Base-by-base conservation (phyloP, 2,888 invertebrate genomes). In the Halictus quadricinctus region DNA sequence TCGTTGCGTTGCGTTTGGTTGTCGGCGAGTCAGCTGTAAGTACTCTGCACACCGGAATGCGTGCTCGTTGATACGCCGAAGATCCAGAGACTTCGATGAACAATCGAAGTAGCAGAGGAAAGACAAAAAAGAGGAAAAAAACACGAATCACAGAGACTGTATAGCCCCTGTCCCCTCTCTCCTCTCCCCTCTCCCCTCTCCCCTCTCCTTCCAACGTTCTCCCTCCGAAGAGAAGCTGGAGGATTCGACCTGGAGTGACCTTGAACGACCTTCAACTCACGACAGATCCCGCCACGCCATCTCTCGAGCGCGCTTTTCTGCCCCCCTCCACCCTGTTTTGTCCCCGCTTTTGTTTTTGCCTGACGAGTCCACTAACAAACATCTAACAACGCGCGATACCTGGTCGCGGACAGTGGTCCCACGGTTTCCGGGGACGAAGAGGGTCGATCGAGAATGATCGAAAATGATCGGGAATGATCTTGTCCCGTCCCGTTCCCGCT, bases 291-390 rank as follows among this genome's bases (percentile, higher is more conserved):
- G 36, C 8, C 66, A 15, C 21, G 36, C 18, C 66, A 29, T 66
- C 66, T 66, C 66, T 72, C 41, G 50, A 54, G 25, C 58, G 81
- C 54, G 84, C 84, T 84, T 76, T 72, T 60, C 64, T n/a, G 29
- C 64, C 64, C 43, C 41, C 3, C 48, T 13, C 48, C 15, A 21
- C 8, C n/a, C 54, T 2, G 8, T 54, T 54, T n/a, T 10, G 54
- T 72, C 70, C 25, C 79, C 79, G 83, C 79, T 84, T 83, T 69
- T 41, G n/a, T 54, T 69, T 84, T 84, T 76, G 79, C 84, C 84
- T 82, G 72, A 82, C 77, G 81, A 82, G 80, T 84, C 54, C 70
- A 75, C 83, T 83, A 76, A 84, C 72, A 72, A 72, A 74, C 69
- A 66, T 36, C 60, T 81, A 82, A 75, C 78, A 43, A 72, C 60